Evolutionary conservation across 2,797 vertebrate genomes (phyloP).

Genomic region (Protonibea diacanthus): DNA sequence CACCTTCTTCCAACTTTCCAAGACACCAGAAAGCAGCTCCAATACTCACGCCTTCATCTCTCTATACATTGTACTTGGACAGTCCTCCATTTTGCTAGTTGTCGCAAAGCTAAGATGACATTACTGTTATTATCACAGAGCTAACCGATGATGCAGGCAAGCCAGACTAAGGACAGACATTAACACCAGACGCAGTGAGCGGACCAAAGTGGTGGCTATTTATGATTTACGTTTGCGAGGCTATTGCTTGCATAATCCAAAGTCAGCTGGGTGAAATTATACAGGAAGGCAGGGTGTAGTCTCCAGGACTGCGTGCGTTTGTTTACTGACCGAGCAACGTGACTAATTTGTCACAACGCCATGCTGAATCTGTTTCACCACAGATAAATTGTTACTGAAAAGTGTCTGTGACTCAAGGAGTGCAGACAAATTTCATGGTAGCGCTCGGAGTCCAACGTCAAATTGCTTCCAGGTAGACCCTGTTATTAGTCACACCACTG

Average conservation of each 20-base stretch:
- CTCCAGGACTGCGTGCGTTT: conserved; percentile 41
- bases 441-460: conserved; percentile 66
- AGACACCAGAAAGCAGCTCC: conserved; percentile 15
- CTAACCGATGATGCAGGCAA: conserved; percentile 27
- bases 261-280: conserved; percentile 75
- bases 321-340: conserved; percentile 47
- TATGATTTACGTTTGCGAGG: conserved; percentile 69
- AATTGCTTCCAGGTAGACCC: conserved; percentile 80
- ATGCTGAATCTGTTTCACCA: conserved; percentile 40
- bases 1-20: conserved; percentile 29
- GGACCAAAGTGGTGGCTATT: conserved; percentile 46
- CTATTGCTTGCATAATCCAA: conserved; percentile 69
- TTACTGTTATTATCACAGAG: conserved; percentile 25
- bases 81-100: background rate
- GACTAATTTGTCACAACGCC: conserved; percentile 61
- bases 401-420: conserved; percentile 68
- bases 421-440: conserved; percentile 77
- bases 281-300: conserved; percentile 71
- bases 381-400: conserved; percentile 61
- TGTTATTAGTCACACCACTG: conserved; percentile 78
- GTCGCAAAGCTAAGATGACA: conserved; percentile 14
- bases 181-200: conserved; percentile 42
- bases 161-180: conserved; percentile 44
- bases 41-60: background rate
- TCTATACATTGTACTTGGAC: background rate